Evolutionary conservation across 2,113 vertebrate species (phyloP).

Genomic region (Tamias sibiricus): DNA sequence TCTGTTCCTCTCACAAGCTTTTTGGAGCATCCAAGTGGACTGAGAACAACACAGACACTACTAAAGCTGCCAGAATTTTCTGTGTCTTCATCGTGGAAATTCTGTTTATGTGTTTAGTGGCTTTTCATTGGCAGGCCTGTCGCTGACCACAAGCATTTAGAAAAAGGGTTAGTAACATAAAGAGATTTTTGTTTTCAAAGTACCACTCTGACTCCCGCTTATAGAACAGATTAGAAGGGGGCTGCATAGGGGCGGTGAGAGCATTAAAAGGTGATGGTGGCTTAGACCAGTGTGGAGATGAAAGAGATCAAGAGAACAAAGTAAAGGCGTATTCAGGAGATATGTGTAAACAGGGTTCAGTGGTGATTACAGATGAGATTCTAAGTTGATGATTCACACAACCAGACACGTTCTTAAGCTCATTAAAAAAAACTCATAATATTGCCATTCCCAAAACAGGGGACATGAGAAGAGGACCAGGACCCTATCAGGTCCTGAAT

Average conservation of each 20-base stretch:
- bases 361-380: neutral
- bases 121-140: neutral
- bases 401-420: neutral
- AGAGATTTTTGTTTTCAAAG: slow-evolving; percentile 22
- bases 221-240: neutral
- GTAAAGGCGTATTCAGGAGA: neutral
- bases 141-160: neutral
- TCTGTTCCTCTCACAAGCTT: neutral
- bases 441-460: neutral
- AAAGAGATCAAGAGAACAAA: neutral
- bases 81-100: slow-evolving; percentile 24
- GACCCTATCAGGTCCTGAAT: neutral
- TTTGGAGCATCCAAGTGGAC: neutral
- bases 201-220: neutral
- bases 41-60: neutral
- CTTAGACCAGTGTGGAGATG: neutral
- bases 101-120: neutral
- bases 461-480: neutral
- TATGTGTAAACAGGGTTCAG: neutral
- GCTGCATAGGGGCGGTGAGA: neutral
- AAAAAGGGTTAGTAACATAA: neutral
- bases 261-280: neutral
- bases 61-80: neutral
- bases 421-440: neutral
- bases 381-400: slow-evolving; percentile 2